These are phyloP conservation scores for Bagarius yarrelli DNA, from an alignment of 2,113 vertebrate genomes.

Conservation along the genomic window DNA sequence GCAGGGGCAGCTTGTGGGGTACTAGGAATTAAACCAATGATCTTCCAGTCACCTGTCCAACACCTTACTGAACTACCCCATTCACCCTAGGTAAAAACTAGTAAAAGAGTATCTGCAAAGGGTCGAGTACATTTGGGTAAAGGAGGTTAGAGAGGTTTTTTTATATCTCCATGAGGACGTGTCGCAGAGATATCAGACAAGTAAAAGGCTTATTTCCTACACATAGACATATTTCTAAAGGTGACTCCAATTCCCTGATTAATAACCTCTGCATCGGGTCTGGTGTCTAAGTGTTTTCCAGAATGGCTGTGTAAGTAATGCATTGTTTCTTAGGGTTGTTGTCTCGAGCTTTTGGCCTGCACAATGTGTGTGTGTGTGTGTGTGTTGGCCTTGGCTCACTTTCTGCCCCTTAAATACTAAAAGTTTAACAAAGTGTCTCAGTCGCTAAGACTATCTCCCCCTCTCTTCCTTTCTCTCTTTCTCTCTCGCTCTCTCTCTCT, in stretches of 20 bases:
- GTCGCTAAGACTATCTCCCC: not conserved
- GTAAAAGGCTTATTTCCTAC: not conserved
- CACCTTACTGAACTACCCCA: no score
- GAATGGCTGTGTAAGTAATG: not conserved
- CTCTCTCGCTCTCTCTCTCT: not conserved
- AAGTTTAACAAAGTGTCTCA: constrained; percentile 21
- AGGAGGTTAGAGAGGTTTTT: not conserved
- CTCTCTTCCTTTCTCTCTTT: constrained; percentile 12
- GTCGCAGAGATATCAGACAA: not conserved
- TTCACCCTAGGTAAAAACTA: no score
- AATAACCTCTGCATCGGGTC: not conserved
- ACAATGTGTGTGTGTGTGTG: constrained; percentile 11
- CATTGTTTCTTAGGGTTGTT: constrained; percentile 7
- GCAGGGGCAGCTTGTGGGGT: no score
- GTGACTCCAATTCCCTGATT: no score
- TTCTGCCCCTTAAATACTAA: constrained; percentile 3
- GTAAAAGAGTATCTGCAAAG: not conserved
- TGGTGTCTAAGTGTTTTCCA: not conserved
- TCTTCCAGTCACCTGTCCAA: no score
- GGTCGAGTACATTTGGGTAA: not conserved
- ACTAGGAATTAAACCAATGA: no score
- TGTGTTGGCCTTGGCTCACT: constrained; percentile 12
- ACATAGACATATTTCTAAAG: not conserved
- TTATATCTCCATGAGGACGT: not conserved
- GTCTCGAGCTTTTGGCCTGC: not conserved